A percentile compares a stretch with the other conserved stretches of the same genome.
Conservation (phyloP, 2,888 invertebrate genomes). For the Thymelicus acteon region DNA sequence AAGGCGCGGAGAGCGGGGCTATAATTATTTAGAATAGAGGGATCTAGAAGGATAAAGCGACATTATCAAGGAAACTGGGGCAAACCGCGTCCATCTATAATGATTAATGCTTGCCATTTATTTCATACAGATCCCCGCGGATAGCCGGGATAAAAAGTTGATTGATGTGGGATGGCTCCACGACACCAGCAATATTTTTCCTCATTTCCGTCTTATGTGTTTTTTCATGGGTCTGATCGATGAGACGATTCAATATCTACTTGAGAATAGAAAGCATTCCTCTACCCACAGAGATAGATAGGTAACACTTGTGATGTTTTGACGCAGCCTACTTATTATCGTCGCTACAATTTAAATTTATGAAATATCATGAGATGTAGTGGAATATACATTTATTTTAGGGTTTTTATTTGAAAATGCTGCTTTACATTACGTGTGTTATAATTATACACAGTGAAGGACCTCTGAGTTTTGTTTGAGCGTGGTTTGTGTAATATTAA, state of each 20-base stretch:
- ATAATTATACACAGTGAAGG: too few relatives aligned
- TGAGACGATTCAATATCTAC: conserved; percentile 41
- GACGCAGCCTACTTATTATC: too few relatives aligned
- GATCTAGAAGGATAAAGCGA: conserved; percentile 58
- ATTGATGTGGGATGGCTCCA: conserved; percentile 69
- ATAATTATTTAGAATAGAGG: conserved; percentile 27
- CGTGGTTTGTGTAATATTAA: too few relatives aligned
- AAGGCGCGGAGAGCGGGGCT: neutral
- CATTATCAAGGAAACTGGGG: conserved; percentile 55
- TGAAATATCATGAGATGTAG: too few relatives aligned
- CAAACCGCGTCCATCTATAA: conserved; percentile 67
- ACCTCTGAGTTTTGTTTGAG: too few relatives aligned
- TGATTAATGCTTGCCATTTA: conserved; percentile 77
- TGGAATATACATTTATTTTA: too few relatives aligned
- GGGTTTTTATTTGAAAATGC: too few relatives aligned
- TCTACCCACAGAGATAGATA: neutral
- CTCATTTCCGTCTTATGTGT: conserved; percentile 56
- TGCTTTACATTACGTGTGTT: too few relatives aligned
- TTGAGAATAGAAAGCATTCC: neutral
- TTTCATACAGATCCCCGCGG: conserved; percentile 60
- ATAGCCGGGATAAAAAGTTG: conserved; percentile 65
- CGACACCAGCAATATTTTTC: conserved; percentile 62
- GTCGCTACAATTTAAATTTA: too few relatives aligned
- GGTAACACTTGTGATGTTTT: too few relatives aligned
- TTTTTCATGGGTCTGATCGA: conserved; percentile 48